Evolutionary conservation across 1,140 invertebrate genomes (phyloP), one percentile per base, ranked within the genome.

Genomic region (Drosophila kanapiae): DNA sequence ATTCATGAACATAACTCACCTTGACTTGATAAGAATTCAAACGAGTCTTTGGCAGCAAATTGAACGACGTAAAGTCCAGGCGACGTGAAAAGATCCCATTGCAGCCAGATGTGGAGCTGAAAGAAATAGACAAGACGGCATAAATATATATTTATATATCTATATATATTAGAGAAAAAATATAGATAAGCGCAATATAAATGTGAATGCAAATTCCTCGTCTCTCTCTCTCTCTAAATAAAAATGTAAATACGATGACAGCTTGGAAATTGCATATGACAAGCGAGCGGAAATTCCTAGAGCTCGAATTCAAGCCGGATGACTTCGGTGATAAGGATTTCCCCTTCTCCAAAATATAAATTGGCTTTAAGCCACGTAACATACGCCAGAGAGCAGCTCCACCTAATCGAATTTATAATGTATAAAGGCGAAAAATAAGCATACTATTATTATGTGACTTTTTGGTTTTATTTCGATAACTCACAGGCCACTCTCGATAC

Each of bases 21-120:
- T 99, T 98, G 93, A 99, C 99, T 95, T 99, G 98, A 95, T 99
- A 99, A 84, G 98, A 98, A 95, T 99, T 99, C 92, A 99, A 96
- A 94, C 99, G 99, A 92, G 98, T 96, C 92, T 96, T 96, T 59
- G 98, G 98, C 79, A 99, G 94, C 65, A 96, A 95, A 93, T 98
- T 99, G 95, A 99, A 99, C 38, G 97, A 97, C 81, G 97, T 98
- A 94, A 99, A 98, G 94, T 99, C 98, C 86, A 96, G 94, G 69
- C 98, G 96, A 78, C 97, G 95, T 27, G 96, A 96, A 93, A 99
- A 98, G 79, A 98, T 97, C 31, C 97, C 96, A 91, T 97, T 98
- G 40, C 97, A 97, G 62, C 96, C 97, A 87, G 96, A 97, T 75
- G 96, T 97, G 93, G 97, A 96, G 92, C 97, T 98, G 95, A 18